phyloP scores from a whole-genome alignment of 2,888 invertebrate genomes.

The Artemia sinica region DNA sequence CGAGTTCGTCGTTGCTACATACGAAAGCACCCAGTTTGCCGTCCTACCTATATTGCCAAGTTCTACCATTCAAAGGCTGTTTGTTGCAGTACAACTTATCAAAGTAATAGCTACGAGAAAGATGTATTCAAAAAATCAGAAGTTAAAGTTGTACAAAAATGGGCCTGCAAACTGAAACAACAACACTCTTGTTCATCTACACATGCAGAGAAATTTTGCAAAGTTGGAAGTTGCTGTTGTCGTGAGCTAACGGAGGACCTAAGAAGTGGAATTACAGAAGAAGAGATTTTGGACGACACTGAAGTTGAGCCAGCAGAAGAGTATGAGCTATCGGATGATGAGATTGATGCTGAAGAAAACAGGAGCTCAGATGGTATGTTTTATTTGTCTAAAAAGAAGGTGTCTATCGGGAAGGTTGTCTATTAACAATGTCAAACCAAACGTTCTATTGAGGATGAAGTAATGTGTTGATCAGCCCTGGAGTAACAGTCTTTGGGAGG shows the following conservation, averaged over 20 bases:
- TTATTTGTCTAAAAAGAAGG: too few relatives aligned
- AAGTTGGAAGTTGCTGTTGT: neutral
- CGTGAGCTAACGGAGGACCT: neutral
- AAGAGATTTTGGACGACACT: conserved; percentile 1
- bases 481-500: too few relatives aligned
- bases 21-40: neutral
- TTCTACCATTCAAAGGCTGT: neutral
- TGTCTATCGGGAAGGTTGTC: too few relatives aligned
- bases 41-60: neutral
- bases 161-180: neutral
- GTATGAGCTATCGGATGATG: neutral
- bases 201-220: neutral
- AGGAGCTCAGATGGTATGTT: too few relatives aligned
- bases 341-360: neutral
- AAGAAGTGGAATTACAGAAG: neutral
- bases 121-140: conserved; percentile 2
- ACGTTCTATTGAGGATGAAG: too few relatives aligned
- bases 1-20: neutral
- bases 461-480: too few relatives aligned
- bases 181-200: neutral
- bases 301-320: neutral
- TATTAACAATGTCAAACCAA: too few relatives aligned
- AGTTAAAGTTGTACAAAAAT: neutral
- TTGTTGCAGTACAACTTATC: neutral
- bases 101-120: conserved; percentile 2